Conservation (phyloP, 2,113 vertebrate genomes). For the Pelusios castaneus region DNA sequence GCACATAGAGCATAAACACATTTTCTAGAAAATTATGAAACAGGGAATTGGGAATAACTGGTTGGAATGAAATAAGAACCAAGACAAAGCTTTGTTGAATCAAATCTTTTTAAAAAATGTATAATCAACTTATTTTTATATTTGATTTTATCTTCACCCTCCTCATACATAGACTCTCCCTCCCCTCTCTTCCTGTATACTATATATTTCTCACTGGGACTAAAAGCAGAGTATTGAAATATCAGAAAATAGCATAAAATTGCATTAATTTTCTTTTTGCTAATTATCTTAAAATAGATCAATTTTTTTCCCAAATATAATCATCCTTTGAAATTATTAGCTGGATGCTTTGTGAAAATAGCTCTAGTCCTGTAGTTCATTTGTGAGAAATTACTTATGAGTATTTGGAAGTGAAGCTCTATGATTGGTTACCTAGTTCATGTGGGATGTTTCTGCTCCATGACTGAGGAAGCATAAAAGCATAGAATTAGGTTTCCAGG, state of each 20-base stretch:
- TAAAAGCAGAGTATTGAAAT: background rate
- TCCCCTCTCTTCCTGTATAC: too few relatives aligned
- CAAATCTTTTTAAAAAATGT: background rate
- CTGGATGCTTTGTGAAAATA: background rate
- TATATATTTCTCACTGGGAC: background rate
- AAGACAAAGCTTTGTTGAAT: background rate
- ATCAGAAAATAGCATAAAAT: rapidly evolving
- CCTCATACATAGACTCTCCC: too few relatives aligned
- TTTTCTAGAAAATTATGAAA: background rate
- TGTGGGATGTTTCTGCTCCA: background rate
- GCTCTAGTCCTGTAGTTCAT: background rate
- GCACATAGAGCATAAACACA: background rate
- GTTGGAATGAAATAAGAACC: background rate
- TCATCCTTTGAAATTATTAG: background rate
- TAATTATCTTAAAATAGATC: background rate
- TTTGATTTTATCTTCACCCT: background rate
- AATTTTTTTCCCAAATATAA: background rate
- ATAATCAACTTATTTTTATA: background rate
- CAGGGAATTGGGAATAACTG: background rate
- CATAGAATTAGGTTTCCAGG: background rate
- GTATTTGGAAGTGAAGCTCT: background rate
- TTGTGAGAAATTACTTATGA: background rate
- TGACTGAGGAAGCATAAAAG: background rate
- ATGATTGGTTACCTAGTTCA: background rate
- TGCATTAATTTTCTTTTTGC: background rate